Evolutionary conservation across 2,888 invertebrate species (phyloP).

Genomic region (Coenonympha arcania): DNA sequence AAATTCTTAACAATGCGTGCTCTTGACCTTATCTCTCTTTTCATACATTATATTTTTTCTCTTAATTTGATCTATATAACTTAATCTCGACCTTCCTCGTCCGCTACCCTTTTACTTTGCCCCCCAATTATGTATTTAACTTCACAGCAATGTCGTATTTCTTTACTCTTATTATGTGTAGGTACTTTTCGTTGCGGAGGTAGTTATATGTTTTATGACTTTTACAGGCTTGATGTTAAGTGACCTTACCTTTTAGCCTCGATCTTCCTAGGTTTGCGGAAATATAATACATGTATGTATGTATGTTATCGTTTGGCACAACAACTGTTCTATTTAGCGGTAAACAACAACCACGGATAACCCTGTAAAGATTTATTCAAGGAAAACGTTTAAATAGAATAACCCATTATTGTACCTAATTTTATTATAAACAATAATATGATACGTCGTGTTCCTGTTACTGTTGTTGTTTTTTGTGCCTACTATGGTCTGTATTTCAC

Average conservation of each 20-base stretch:
- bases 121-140: conserved; percentile 4
- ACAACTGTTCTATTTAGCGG: too few species aligned
- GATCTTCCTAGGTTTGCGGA: neutral
- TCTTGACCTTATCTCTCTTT: conserved; percentile 4
- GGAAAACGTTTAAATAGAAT: conserved; percentile 1
- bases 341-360: neutral
- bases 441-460: neutral
- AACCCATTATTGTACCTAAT: neutral
- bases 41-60: neutral
- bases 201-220: neutral
- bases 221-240: neutral
- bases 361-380: neutral
- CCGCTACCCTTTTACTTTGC: conserved; percentile 8
- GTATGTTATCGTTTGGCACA: too few species aligned
- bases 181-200: neutral
- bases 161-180: neutral
- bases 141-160: neutral
- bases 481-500: neutral
- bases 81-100: conserved; percentile 9
- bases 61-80: conserved; percentile 7
- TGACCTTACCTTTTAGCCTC: neutral
- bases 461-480: neutral
- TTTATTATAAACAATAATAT: neutral
- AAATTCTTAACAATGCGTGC: neutral
- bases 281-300: too few species aligned